phyloP scores from a whole-genome alignment of 1,140 invertebrate genomes.

The Leguminivora glycinivorella region DNA sequence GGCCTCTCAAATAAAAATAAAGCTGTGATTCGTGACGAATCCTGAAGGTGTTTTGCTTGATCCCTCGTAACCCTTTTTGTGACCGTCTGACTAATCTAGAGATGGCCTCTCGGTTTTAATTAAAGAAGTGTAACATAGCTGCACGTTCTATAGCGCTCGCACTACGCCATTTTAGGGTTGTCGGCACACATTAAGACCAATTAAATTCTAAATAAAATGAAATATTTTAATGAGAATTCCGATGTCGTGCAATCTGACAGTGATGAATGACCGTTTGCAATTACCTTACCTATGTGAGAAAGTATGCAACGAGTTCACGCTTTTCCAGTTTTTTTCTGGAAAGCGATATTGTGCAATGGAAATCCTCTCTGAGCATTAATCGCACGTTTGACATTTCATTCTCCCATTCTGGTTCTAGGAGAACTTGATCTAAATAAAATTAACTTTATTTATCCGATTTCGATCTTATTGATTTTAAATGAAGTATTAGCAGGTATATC shows the following conservation, averaged over 20 bases:
- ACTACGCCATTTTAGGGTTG: conserved; percentile 40
- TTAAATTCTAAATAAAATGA: conserved; percentile 45
- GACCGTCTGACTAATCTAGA: conserved; percentile 71
- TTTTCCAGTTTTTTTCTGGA: conserved; percentile 19
- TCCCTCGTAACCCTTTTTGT: conserved; percentile 73
- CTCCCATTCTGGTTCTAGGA: neutral
- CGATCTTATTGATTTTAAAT: too few species aligned
- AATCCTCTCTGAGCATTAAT: neutral
- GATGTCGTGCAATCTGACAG: conserved; percentile 32
- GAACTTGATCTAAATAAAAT: neutral
- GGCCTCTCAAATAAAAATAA: conserved; percentile 75
- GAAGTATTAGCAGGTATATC: too few species aligned
- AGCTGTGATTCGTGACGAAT: conserved; percentile 74
- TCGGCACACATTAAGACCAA: conserved; percentile 36
- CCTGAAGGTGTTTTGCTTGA: conserved; percentile 70
- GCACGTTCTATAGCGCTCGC: conserved; percentile 60
- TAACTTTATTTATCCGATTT: neutral
- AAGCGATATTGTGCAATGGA: conserved; percentile 6
- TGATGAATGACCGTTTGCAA: conserved; percentile 30
- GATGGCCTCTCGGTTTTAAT: conserved; percentile 73
- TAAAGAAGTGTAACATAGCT: conserved; percentile 75
- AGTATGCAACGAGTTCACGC: conserved; percentile 5
- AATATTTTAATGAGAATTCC: conserved; percentile 39
- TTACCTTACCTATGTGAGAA: conserved; percentile 29
- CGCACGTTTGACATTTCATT: neutral